Evolutionary conservation across 2,113 vertebrate species (phyloP).

Genomic region (Cheilinus undulatus): DNA sequence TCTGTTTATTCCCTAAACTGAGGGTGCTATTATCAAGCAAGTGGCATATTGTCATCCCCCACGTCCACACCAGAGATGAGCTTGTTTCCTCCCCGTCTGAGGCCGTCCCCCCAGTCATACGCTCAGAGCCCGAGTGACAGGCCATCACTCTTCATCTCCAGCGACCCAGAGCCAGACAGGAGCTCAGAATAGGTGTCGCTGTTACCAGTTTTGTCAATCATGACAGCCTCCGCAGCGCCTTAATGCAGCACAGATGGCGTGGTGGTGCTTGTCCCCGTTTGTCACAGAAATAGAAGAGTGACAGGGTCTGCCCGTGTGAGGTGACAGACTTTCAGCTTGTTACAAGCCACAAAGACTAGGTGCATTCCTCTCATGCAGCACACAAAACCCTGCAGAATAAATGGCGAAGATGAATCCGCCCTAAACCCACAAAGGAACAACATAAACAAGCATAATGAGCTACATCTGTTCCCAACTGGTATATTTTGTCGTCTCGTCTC

Average conservation of each 20-base stretch:
- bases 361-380: not conserved
- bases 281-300: slow-evolving; percentile 69
- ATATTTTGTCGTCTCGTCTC: too few relatives aligned
- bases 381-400: slow-evolving; percentile 6
- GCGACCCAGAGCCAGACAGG: slow-evolving; percentile 70
- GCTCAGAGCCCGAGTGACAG: slow-evolving; percentile 67
- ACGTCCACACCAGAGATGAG: slow-evolving; percentile 60
- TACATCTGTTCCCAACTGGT: not conserved
- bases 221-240: slow-evolving; percentile 63
- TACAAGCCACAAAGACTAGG: slow-evolving; percentile 25
- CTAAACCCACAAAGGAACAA: not conserved
- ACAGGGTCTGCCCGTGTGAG: slow-evolving; percentile 43
- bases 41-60: slow-evolving; percentile 71
- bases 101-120: slow-evolving; percentile 57
- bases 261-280: slow-evolving; percentile 65
- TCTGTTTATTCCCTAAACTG: slow-evolving; percentile 70
- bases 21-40: slow-evolving; percentile 71
- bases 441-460: slow-evolving; percentile 25
- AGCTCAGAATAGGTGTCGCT: slow-evolving; percentile 68
- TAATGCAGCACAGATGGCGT: slow-evolving; percentile 79
- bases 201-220: slow-evolving; percentile 79
- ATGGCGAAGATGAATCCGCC: not conserved
- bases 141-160: slow-evolving; percentile 81
- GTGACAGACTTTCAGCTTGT: slow-evolving; percentile 28
- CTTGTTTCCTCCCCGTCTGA: slow-evolving; percentile 57